phyloP scores from a whole-genome alignment of 1,140 invertebrate species.

The Stegodyphus mimosarum region DNA sequence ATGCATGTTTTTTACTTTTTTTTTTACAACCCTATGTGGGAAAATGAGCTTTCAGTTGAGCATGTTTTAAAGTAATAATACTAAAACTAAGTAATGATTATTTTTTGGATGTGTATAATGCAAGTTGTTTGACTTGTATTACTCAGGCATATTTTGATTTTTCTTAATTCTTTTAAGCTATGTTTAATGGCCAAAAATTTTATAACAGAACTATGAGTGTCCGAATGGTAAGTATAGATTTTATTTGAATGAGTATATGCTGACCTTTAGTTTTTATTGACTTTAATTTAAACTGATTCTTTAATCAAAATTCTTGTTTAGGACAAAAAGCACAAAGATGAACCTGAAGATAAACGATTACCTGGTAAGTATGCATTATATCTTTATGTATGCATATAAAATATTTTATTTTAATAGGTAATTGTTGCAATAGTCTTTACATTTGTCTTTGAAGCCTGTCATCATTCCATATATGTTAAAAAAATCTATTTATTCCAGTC shows the following conservation, averaged over 20 bases:
- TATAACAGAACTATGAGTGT: constrained; percentile 95
- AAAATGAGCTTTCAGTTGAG: too few relatives aligned
- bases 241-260: not conserved
- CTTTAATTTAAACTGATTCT: not conserved
- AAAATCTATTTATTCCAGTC: too few relatives aligned
- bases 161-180: constrained; percentile 71
- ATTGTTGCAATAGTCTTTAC: not conserved
- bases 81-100: too few relatives aligned
- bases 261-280: not conserved
- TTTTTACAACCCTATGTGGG: too few relatives aligned
- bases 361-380: constrained; percentile 18
- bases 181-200: constrained; percentile 95
- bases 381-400: not conserved
- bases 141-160: not conserved
- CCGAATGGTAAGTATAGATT: constrained; percentile 76
- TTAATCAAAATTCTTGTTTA: not conserved
- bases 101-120: too few relatives aligned
- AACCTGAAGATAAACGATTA: constrained; percentile 46
- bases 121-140: too few relatives aligned
- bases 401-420: not conserved
- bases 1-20: too few relatives aligned
- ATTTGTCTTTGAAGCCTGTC: not conserved
- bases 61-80: too few relatives aligned
- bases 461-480: too few relatives aligned
- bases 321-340: constrained; percentile 55